Percentiles rank a stretch among this genome's conserved stretches.
These are phyloP conservation scores for Rhaphigaster nebulosa DNA, from an alignment of 2,888 invertebrate genomes.

Conservation along the genomic window DNA sequence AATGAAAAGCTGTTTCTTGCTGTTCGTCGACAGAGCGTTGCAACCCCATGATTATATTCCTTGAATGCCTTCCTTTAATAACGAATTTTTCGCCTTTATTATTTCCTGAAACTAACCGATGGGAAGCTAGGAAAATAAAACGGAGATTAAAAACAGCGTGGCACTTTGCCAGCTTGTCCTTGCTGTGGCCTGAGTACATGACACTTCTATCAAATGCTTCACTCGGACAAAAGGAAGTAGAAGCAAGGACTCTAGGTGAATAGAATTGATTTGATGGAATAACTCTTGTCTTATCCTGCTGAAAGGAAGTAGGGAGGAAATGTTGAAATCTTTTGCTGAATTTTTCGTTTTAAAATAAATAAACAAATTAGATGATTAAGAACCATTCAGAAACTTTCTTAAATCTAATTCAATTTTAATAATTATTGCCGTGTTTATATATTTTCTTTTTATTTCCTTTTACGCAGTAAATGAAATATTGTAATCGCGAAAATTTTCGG, in stretches of 20 bases:
- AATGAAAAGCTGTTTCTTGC: too few relatives aligned
- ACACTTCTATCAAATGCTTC: constrained; percentile 40
- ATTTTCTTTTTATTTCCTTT: too few relatives aligned
- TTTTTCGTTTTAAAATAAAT: background rate
- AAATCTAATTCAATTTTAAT: too few relatives aligned
- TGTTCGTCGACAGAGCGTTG: too few relatives aligned
- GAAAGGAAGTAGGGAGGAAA: background rate
- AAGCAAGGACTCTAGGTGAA: background rate
- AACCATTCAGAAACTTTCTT: too few relatives aligned
- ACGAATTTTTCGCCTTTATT: background rate
- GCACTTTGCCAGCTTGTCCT: background rate
- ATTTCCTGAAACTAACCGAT: background rate
- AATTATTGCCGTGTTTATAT: too few relatives aligned
- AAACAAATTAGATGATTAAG: too few relatives aligned
- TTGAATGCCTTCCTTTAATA: too few relatives aligned
- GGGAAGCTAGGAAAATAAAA: background rate
- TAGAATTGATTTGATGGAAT: background rate
- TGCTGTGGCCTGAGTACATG: background rate
- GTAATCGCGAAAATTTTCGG: too few relatives aligned
- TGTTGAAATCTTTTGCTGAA: background rate
- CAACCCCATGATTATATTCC: too few relatives aligned
- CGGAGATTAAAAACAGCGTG: background rate
- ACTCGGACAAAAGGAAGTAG: background rate
- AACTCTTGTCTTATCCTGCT: background rate
- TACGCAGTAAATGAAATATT: too few relatives aligned